Evolutionary conservation across 2,113 vertebrate species (phyloP).

Genomic region (Chloropsis hardwickii): DNA sequence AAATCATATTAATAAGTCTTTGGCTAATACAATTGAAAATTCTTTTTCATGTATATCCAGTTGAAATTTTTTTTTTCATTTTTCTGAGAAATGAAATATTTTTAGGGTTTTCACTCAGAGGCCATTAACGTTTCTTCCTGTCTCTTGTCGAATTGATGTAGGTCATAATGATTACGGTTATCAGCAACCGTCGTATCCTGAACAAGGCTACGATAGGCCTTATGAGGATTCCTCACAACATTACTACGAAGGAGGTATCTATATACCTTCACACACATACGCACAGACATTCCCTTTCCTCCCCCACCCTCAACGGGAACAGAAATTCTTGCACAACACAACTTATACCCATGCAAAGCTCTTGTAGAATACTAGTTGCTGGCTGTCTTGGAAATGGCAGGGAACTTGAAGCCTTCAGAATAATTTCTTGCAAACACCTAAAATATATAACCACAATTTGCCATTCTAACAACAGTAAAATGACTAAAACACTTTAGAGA

Average conservation of each 20-base stretch:
- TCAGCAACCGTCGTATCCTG: conserved; percentile 89
- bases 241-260: conserved; percentile 92
- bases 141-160: conserved; percentile 91
- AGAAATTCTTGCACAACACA: conserved; percentile 59
- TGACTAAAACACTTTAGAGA: conserved; percentile 76
- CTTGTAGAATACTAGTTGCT: conserved; percentile 76
- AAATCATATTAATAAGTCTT: conserved; percentile 74
- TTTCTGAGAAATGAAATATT: conserved; percentile 79
- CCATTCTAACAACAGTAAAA: conserved; percentile 80
- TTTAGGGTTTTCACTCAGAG: conserved; percentile 80
- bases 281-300: conserved; percentile 69
- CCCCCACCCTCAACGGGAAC: conserved; percentile 57
- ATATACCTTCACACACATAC: conserved; percentile 84
- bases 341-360: conserved; percentile 74
- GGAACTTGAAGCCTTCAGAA: conserved; percentile 62
- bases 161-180: conserved; percentile 91
- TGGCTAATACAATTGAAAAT: conserved; percentile 74
- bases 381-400: conserved; percentile 73
- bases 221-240: conserved; percentile 89
- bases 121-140: conserved; percentile 88
- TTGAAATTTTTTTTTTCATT: conserved; percentile 69
- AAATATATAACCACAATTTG: conserved; percentile 72
- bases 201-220: conserved; percentile 91
- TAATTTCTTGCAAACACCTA: conserved; percentile 75
- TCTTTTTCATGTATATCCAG: conserved; percentile 78